Conservation (phyloP, 2,797 vertebrate species). For the Manis pentadactyla region DNA sequence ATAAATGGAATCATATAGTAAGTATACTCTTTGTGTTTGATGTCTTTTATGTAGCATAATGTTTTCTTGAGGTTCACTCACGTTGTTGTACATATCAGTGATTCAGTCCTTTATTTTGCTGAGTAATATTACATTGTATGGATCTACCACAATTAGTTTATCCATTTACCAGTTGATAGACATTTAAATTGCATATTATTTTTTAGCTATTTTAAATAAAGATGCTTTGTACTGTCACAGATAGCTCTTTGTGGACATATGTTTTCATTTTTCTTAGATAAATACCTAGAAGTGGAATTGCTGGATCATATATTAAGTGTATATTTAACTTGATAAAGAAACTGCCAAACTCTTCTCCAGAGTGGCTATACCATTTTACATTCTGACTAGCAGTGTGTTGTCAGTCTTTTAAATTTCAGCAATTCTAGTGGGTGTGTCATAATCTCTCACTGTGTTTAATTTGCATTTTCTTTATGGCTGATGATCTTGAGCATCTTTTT, state of each 20-base stretch:
- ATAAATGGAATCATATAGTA: not conserved
- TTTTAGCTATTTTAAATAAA: not conserved
- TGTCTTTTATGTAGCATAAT: not conserved
- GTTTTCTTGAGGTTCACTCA: not conserved
- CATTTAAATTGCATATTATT: not conserved
- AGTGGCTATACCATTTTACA: not conserved
- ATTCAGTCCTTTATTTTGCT: not conserved
- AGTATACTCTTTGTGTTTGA: not conserved
- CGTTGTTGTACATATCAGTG: not conserved
- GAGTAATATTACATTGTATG: not conserved
- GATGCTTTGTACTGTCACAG: not conserved
- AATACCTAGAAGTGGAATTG: not conserved
- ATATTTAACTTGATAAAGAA: constrained; percentile 22
- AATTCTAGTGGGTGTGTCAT: not conserved
- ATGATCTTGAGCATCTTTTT: not conserved
- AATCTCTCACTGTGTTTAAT: not conserved
- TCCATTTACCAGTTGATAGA: not conserved
- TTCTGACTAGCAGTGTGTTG: not conserved
- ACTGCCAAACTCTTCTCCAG: not conserved
- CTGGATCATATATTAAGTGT: not conserved
- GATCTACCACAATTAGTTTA: not conserved
- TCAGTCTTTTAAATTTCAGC: not conserved
- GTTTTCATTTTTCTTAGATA: not conserved
- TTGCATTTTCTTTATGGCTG: not conserved
- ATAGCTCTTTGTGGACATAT: not conserved